Conservation (phyloP, 2,113 vertebrate genomes). For the Chloebia gouldiae region DNA sequence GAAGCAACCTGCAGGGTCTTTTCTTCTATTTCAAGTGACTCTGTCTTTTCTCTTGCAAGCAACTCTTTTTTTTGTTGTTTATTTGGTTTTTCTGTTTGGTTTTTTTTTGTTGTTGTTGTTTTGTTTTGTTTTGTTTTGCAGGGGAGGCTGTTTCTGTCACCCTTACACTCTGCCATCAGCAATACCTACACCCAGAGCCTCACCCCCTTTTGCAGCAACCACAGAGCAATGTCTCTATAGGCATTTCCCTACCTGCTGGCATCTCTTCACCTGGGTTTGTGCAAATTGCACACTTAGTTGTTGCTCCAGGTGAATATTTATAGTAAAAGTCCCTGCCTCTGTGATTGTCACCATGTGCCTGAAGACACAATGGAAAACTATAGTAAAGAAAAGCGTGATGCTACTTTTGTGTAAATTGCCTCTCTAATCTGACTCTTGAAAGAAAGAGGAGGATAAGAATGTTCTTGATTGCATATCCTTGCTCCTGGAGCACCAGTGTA, state of each 20-base stretch:
- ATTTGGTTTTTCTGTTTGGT: background rate
- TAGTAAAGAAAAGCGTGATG: background rate
- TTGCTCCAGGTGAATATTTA: background rate
- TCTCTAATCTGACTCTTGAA: background rate
- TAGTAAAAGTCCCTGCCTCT: background rate
- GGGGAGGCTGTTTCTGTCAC: background rate
- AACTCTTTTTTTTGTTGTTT: background rate
- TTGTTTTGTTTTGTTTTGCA: background rate
- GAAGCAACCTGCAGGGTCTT: background rate
- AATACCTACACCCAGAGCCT: background rate
- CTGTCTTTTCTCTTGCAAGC: background rate
- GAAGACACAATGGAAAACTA: background rate
- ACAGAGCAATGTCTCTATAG: rapidly evolving
- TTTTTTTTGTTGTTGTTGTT: background rate
- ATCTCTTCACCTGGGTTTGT: background rate
- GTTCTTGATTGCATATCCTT: background rate
- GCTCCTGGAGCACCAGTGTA: background rate
- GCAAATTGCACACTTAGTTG: background rate
- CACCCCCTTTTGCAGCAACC: background rate
- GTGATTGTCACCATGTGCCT: background rate
- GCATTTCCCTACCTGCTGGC: background rate
- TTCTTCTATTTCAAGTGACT: background rate
- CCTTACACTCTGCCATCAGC: background rate
- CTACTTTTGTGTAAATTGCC: background rate
- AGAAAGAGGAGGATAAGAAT: background rate